Evolutionary conservation across 2,113 vertebrate genomes (phyloP).

Genomic region (Nyctereutes procyonoides): DNA sequence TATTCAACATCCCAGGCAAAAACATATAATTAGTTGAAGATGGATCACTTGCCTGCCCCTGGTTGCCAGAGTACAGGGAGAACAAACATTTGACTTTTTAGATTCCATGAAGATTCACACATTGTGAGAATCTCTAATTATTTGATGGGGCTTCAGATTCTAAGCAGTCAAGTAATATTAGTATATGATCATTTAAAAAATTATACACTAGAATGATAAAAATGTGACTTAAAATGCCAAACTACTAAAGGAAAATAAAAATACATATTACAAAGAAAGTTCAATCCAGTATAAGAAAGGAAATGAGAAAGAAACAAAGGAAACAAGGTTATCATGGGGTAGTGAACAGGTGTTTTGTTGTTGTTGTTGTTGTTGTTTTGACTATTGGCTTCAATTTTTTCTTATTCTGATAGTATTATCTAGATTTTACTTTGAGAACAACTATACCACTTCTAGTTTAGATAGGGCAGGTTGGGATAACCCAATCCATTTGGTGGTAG

Average conservation of each 20-base stretch:
- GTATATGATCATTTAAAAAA: neutral
- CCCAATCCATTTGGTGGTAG: neutral
- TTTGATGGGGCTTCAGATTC: neutral
- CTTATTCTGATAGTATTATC: neutral
- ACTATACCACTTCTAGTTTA: neutral
- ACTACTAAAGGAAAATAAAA: neutral
- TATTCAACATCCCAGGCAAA: neutral
- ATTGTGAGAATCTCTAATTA: neutral
- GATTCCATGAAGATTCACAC: neutral
- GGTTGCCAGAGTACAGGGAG: neutral
- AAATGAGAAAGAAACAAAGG: neutral
- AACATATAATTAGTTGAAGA: neutral
- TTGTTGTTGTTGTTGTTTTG: neutral
- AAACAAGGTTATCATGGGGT: neutral
- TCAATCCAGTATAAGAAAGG: neutral
- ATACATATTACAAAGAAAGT: neutral
- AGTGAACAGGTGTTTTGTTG: neutral
- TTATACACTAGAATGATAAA: neutral
- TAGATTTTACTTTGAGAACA: neutral
- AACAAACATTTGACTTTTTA: neutral
- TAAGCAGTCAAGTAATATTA: neutral
- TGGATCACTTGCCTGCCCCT: neutral
- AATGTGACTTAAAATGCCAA: neutral
- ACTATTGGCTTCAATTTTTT: neutral
- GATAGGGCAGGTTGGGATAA: neutral